phyloP scores from a whole-genome alignment of 2,888 invertebrate genomes.

The Lamellibrachia columna region DNA sequence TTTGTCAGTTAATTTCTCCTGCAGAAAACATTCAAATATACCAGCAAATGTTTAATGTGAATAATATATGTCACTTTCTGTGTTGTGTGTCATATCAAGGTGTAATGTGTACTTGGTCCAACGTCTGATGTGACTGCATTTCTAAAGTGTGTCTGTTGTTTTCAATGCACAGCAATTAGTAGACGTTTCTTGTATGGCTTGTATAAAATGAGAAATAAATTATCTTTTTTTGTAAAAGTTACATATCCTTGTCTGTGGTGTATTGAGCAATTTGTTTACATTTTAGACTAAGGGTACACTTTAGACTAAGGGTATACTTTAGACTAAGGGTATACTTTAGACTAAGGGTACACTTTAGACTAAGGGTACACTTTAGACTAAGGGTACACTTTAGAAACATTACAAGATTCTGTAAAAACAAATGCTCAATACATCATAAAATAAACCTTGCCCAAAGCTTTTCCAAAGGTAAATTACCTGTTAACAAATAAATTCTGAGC shows the following conservation, averaged over 20 bases:
- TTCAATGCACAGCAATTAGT: neutral
- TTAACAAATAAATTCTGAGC: too few species aligned
- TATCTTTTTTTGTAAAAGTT: neutral
- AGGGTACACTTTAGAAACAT: too few species aligned
- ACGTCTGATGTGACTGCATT: neutral
- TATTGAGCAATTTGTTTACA: too few species aligned
- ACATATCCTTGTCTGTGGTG: neutral
- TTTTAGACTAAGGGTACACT: neutral
- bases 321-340: too few species aligned
- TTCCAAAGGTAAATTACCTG: too few species aligned
- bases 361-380: too few species aligned
- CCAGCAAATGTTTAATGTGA: neutral
- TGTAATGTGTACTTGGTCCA: neutral
- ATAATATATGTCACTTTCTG: neutral
- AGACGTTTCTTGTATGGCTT: neutral
- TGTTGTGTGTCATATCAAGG: neutral
- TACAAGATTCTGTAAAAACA: too few species aligned
- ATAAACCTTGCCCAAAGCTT: too few species aligned
- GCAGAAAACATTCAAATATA: neutral
- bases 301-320: too few species aligned
- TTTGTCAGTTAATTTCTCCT: neutral
- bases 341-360: too few species aligned
- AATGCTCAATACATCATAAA: too few species aligned
- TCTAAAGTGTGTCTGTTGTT: neutral
- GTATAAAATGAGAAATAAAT: conserved; percentile 5